Conservation (phyloP, 2,113 vertebrate genomes). For the Heterochromis multidens region DNA sequence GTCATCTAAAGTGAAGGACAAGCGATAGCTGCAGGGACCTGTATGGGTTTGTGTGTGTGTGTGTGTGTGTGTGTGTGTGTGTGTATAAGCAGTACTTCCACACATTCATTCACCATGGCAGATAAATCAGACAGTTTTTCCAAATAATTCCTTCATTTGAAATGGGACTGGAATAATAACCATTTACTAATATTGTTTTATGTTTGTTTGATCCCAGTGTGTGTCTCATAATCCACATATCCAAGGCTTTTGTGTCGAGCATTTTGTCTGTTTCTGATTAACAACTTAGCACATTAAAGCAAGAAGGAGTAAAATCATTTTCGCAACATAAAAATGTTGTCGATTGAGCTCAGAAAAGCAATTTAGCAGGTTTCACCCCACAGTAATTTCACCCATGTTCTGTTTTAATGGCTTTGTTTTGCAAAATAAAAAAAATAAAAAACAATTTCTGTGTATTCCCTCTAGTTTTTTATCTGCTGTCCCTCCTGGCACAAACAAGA, state of each 20-base stretch:
- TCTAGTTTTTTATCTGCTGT: constrained; percentile 56
- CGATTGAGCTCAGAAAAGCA: constrained; percentile 73
- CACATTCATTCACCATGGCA: neutral
- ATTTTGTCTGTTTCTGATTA: constrained; percentile 72
- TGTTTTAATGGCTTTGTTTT: constrained; percentile 78
- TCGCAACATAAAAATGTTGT: constrained; percentile 72
- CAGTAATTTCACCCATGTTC: constrained; percentile 77
- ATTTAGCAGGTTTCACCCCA: constrained; percentile 77
- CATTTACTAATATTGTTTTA: constrained; percentile 71
- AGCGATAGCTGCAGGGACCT: neutral
- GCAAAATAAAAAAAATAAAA: constrained; percentile 52
- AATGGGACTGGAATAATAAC: constrained; percentile 69
- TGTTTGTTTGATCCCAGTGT: constrained; percentile 72
- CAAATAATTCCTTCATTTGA: constrained; percentile 31
- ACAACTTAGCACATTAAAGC: constrained; percentile 75
- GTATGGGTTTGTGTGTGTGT: neutral
- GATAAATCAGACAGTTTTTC: neutral
- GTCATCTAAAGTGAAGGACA: constrained; percentile 40
- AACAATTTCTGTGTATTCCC: constrained; percentile 49
- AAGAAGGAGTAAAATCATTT: constrained; percentile 69
- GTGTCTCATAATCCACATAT: constrained; percentile 64
- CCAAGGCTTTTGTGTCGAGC: constrained; percentile 51
- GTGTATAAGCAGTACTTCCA: neutral
- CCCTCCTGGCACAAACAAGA: constrained; percentile 58
- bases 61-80: rapidly evolving